Conservation (phyloP, 2,113 vertebrate species). For the Chaetodon trifascialis region DNA sequence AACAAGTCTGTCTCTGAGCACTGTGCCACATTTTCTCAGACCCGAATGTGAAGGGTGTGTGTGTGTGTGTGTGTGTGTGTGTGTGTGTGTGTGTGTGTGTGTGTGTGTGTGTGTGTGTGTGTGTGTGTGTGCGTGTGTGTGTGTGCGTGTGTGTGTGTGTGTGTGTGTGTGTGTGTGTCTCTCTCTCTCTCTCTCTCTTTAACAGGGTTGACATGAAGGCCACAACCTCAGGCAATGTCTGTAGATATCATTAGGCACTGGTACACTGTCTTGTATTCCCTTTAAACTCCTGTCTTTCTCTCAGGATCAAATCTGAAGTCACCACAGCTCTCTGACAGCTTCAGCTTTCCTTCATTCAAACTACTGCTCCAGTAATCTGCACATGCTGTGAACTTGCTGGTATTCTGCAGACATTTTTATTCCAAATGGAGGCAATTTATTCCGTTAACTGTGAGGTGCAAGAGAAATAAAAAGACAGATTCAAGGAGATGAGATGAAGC, state of each 20-base stretch:
- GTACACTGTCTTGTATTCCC: conserved; percentile 23
- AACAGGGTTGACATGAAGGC: conserved; percentile 51
- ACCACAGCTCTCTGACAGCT: conserved; percentile 1
- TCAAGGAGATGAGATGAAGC: not conserved
- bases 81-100: not conserved
- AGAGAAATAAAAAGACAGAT: not conserved
- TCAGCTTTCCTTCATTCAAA: conserved; percentile 16
- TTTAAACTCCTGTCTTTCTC: conserved; percentile 34
- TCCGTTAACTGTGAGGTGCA: not conserved
- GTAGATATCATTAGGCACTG: conserved; percentile 63
- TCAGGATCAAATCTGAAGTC: conserved; percentile 35
- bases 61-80: not conserved
- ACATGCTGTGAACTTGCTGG: not conserved
- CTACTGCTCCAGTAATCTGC: no score
- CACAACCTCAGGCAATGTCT: conserved; percentile 66
- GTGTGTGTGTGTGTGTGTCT: not conserved
- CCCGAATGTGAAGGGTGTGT: conserved; percentile 26
- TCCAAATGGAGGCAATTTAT: not conserved
- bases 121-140: not conserved
- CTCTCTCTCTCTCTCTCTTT: conserved; percentile 19
- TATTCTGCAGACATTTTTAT: not conserved
- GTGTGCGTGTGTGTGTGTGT: not conserved
- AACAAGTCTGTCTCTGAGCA: conserved; percentile 69
- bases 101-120: not conserved
- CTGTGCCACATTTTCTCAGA: conserved; percentile 43